Evolutionary conservation across 2,888 invertebrate species (phyloP), one percentile per base, ranked within the genome.

Genomic region (Galeruca laticollis): DNA sequence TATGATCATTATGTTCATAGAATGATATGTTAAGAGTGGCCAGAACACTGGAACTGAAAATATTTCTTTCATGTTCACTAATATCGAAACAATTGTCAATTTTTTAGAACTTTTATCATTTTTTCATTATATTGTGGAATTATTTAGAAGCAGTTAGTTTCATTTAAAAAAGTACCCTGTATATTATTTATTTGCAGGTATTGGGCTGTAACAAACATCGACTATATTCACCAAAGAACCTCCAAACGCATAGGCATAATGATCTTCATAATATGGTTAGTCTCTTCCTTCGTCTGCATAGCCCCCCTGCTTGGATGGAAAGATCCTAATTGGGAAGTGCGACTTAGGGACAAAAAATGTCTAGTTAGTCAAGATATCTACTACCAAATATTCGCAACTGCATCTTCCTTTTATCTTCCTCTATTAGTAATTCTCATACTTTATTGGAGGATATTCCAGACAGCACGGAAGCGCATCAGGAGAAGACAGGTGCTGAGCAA

Each of bases 321-420:
- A 82, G 91, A 91, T 81, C 87, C 88, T 0, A 86, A 88, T 18
- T 91, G 90, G 87, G 86, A 87, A 73, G 84, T 86, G 15, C 83
- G 91, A 54, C 87, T 91, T 43, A 88, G 89, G 78, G 90, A 93
- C 80, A 88, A 90, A 78, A 88, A 89, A 77, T 93, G 93, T 83
- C 88, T 94, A 66, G 94, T 97, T 77, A 95, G 94, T 80, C 96
- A 96, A 83, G 94, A 95, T 81, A 88, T 93, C 72, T 90, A 91
- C 74, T 93, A 92, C 83, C 94, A 96, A 87, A 92, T 96, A 82
- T 96, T 96, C 82, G 96, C 96, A 37, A 97, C 96, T 0, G 91
- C 93, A 35, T 94, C 94, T 35, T 96, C 96, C 47, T 97, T 97
- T 86, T 97, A 96, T 85, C 90, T 95, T 74, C 97, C 97, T 31